These are phyloP conservation scores for Triops cancriformis DNA, from an alignment of 1,140 invertebrate genomes.

Conservation along the genomic window DNA sequence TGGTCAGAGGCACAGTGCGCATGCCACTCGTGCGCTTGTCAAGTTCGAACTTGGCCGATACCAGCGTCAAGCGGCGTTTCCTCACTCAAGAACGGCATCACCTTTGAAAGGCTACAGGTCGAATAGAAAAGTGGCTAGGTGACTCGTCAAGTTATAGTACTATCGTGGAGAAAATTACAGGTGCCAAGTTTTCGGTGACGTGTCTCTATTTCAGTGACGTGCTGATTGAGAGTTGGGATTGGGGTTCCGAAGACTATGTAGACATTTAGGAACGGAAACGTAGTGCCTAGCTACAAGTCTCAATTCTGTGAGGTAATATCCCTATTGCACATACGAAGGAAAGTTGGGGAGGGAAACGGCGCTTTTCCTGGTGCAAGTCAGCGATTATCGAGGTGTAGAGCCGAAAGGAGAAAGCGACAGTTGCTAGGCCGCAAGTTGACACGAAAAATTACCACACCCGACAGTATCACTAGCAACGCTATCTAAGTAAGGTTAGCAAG, in stretches of 20 bases:
- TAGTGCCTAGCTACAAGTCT: too few relatives aligned
- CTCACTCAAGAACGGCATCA: background rate
- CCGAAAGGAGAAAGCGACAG: background rate
- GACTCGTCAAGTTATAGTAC: background rate
- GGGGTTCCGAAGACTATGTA: too few relatives aligned
- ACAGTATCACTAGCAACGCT: background rate
- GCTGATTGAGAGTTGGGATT: too few relatives aligned
- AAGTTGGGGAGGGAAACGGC: too few relatives aligned
- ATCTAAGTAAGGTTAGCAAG: background rate
- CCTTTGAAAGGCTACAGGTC: background rate
- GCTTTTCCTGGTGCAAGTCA: too few relatives aligned
- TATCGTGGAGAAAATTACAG: background rate
- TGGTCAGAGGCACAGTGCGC: background rate
- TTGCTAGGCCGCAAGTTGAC: background rate
- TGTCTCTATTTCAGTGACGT: too few relatives aligned
- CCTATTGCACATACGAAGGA: too few relatives aligned
- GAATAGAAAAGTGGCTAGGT: background rate
- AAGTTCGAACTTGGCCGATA: background rate
- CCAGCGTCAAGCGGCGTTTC: background rate
- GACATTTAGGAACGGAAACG: too few relatives aligned
- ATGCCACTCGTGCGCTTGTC: background rate
- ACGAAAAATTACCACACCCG: background rate
- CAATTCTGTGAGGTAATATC: too few relatives aligned
- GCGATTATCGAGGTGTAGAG: too few relatives aligned
- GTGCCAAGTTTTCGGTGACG: too few relatives aligned